Evolutionary conservation across 2,888 invertebrate genomes (phyloP).

Genomic region (Eumacrocentrus americanus): DNA sequence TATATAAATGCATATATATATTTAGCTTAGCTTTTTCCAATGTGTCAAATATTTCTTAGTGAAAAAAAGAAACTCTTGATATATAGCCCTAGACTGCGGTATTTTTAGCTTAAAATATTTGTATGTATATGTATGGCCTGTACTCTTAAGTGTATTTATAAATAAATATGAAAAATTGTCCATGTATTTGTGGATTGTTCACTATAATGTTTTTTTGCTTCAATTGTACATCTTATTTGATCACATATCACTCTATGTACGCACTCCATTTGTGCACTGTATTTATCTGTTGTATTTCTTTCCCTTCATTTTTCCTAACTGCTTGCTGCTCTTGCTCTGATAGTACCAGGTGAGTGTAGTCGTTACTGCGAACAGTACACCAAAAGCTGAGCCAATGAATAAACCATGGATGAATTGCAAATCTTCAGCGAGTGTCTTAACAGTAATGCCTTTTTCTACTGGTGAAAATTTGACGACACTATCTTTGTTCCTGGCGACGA

Average conservation of each 20-base stretch:
- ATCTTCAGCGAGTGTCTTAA: slow-evolving; percentile 48
- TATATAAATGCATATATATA: slow-evolving; percentile 24
- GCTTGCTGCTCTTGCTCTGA: slow-evolving; percentile 20
- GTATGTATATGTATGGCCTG: slow-evolving; percentile 58
- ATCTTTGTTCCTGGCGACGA: slow-evolving; percentile 48
- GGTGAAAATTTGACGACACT: slow-evolving; percentile 43
- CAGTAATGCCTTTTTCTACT: slow-evolving; percentile 34
- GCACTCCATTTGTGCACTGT: not conserved
- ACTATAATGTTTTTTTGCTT: not conserved
- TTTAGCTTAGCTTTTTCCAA: slow-evolving; percentile 44
- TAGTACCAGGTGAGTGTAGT: slow-evolving; percentile 25
- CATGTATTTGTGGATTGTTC: slow-evolving; percentile 19
- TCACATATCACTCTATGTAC: too few relatives aligned
- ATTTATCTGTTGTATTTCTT: slow-evolving; percentile 32
- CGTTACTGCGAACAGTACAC: slow-evolving; percentile 26
- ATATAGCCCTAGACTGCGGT: slow-evolving; percentile 46
- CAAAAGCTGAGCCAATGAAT: slow-evolving; percentile 46
- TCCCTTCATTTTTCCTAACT: slow-evolving; percentile 24
- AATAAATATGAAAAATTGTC: slow-evolving; percentile 53
- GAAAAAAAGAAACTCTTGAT: slow-evolving; percentile 43
- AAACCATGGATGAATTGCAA: slow-evolving; percentile 48
- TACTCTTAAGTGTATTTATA: slow-evolving; percentile 60
- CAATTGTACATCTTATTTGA: not conserved
- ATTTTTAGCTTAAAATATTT: slow-evolving; percentile 55
- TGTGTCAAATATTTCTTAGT: slow-evolving; percentile 34